phyloP scores from a whole-genome alignment of 1,140 invertebrate species.

The Hirudo medicinalis region DNA sequence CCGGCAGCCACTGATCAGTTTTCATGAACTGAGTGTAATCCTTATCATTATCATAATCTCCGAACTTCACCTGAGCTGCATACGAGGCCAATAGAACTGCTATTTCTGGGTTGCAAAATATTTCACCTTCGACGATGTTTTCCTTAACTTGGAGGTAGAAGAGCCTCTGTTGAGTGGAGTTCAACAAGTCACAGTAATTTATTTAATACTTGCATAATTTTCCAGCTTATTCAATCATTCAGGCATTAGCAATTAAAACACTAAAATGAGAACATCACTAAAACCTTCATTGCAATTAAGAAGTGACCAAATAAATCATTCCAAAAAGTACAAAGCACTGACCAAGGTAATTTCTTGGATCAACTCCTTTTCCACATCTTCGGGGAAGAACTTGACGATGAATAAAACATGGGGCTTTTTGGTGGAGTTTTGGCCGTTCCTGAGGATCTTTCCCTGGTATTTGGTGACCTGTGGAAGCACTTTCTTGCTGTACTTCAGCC shows the following conservation, averaged over 20 bases:
- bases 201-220: too few relatives aligned
- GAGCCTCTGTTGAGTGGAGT: constrained; percentile 63
- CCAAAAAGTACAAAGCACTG: not conserved
- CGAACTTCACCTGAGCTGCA: constrained; percentile 86
- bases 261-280: too few relatives aligned
- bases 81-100: constrained; percentile 93
- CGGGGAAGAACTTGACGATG: constrained; percentile 97
- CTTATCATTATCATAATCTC: constrained; percentile 77
- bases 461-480: constrained; percentile 63
- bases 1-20: constrained; percentile 53
- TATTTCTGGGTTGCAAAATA: constrained; percentile 93
- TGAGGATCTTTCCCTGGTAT: not conserved
- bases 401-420: constrained; percentile 95
- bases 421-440: constrained; percentile 56
- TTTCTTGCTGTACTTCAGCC: constrained; percentile 97
- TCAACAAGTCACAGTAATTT: too few relatives aligned
- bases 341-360: constrained; percentile 86
- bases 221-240: too few relatives aligned
- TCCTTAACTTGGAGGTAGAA: constrained; percentile 98
- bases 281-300: too few relatives aligned
- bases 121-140: constrained; percentile 89
- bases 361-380: constrained; percentile 96
- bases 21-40: constrained; percentile 59
- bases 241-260: too few relatives aligned
- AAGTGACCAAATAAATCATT: too few relatives aligned